phyloP scores from a whole-genome alignment of 2,888 invertebrate species.

The Dryadula phaetusa region DNA sequence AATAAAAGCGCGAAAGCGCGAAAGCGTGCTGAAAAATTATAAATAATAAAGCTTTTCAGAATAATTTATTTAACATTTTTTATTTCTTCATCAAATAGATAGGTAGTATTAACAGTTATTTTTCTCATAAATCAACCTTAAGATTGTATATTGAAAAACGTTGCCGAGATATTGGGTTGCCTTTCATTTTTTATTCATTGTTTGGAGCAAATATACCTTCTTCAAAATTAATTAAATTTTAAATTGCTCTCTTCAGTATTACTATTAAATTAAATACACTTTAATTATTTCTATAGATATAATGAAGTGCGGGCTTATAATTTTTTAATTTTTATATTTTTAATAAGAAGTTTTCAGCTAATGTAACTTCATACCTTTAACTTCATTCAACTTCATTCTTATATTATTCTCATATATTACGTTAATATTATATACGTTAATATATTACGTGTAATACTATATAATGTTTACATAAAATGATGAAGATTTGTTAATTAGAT shows the following conservation, averaged over 20 bases:
- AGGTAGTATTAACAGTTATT: not conserved
- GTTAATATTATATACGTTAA: too few species aligned
- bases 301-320: not conserved
- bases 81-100: not conserved
- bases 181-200: constrained; percentile 23
- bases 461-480: too few species aligned
- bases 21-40: not conserved
- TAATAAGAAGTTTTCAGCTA: not conserved
- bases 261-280: constrained; percentile 14
- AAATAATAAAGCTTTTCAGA: not conserved
- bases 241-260: constrained; percentile 9
- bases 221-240: constrained; percentile 17
- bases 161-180: constrained; percentile 4
- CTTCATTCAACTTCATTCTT: not conserved
- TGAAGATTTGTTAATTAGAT: too few species aligned
- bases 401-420: too few species aligned
- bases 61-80: constrained; percentile 7
- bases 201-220: constrained; percentile 9
- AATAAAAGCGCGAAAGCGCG: too few species aligned
- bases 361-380: not conserved
- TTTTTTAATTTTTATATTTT: too few species aligned
- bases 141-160: constrained; percentile 6
- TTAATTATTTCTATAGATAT: constrained; percentile 7
- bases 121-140: constrained; percentile 5
- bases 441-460: too few species aligned